Base-by-base conservation (phyloP, 2,888 invertebrate genomes). In the Ophioninae sp. region DNA sequence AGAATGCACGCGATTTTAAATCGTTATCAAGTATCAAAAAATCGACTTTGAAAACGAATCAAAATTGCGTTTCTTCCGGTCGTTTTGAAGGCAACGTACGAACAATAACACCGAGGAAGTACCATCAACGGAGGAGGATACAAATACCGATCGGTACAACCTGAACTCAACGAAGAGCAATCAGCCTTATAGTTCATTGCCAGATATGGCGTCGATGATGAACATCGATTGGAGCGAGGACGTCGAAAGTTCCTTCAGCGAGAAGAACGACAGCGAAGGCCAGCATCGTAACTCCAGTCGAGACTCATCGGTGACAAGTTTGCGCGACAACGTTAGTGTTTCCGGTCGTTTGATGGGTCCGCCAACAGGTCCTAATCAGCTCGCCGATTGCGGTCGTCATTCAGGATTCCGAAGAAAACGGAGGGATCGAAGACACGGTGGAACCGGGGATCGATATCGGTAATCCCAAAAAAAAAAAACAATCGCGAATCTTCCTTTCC, bases 141-240 rank as follows among this genome's bases (percentile, higher is more conserved):
- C 81, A 23, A 88, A 87, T 63, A 85, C 84, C 84, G 87, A 88
- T 69, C 87, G 58, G 63, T 74, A 88, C 83, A 85, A 81, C 56
- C 82, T 83, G 51, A 87, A 86, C 82, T 69, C 85, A 44, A 90
- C 86, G 85, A 91, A 90, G 87, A 88, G 79, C 84, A 90, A 63
- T 71, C 73, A 79, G 73, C 79, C 81, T 37, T 83, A 74, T 23
- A 63, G 74, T 68, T 85, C 86, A 23, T 59, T 86, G 69, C 80
- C 81, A 0, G 85, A 85, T n/a, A 79, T 83, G 71, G 79, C 79
- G 1, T 73, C 83, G 17, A 68, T 79, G 8, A 69, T 74, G 13
- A 81, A 68, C 20, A 58, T 87, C 94, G 94, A 95, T 90, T 95
- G 95, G 95, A 94, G 94, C 85, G 95, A 95, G 90, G 95, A 95